Evolutionary conservation across 2,797 vertebrate genomes (phyloP).

Genomic region (Sebastes cheni): DNA sequence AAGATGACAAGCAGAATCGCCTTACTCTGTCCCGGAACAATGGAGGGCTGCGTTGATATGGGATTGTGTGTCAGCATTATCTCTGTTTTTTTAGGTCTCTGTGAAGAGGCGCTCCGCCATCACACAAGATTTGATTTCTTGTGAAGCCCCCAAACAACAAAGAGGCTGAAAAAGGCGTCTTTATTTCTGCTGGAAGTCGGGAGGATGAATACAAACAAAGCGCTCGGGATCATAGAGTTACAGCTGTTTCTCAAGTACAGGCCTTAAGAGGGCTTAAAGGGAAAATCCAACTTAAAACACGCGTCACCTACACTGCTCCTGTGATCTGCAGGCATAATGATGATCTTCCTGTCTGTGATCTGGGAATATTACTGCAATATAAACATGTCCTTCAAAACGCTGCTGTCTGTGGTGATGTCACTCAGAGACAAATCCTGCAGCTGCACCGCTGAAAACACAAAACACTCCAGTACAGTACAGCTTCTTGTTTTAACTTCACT

Average conservation of each 20-base stretch:
- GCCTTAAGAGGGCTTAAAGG: slow-evolving; percentile 38
- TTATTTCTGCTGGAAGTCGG: slow-evolving; percentile 18
- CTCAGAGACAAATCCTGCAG: slow-evolving; percentile 34
- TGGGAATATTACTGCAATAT: slow-evolving; percentile 8
- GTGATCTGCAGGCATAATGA: slow-evolving; percentile 36
- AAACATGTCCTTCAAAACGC: slow-evolving; percentile 15
- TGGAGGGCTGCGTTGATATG: slow-evolving; percentile 37
- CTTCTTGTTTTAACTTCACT: background rate
- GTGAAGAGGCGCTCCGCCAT: slow-evolving; percentile 32
- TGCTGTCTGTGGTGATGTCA: slow-evolving; percentile 24
- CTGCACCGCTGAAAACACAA: slow-evolving; percentile 37
- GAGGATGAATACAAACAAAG: slow-evolving; percentile 33
- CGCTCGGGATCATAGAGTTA: slow-evolving; percentile 24
- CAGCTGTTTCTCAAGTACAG: slow-evolving; percentile 41
- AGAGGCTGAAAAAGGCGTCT: slow-evolving; percentile 7
- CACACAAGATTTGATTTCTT: slow-evolving; percentile 52
- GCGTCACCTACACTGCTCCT: slow-evolving; percentile 4
- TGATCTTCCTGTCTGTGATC: slow-evolving; percentile 44
- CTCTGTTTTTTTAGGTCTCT: slow-evolving; percentile 29
- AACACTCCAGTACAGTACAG: background rate
- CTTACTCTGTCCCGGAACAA: slow-evolving; percentile 54
- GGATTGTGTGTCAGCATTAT: slow-evolving; percentile 51
- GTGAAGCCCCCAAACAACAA: slow-evolving; percentile 39
- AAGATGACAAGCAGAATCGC: slow-evolving; percentile 63
- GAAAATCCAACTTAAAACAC: slow-evolving; percentile 53